Evolutionary conservation across 2,797 vertebrate species (phyloP), one percentile per base, ranked within the genome.

Genomic region (Enteromius thamalakanensis): DNA sequence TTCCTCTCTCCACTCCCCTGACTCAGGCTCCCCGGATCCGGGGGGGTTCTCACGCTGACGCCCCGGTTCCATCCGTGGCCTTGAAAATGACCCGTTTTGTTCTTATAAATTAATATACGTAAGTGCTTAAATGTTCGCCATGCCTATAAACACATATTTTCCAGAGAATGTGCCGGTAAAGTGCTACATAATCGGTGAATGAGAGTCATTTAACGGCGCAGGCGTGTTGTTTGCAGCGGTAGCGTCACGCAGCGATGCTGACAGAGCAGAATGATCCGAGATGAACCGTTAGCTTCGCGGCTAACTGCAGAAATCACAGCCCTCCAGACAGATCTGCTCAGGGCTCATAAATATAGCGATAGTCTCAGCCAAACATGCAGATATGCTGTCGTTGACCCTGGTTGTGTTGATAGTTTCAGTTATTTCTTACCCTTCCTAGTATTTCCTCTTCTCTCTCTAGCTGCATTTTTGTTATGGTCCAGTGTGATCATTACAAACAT

Each of bases 31-130:
- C 86, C 95, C 94, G 34, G 94, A 95, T 19, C 95, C 95, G 81
- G 95, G 93, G 75, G 95, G 94, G 87, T 94, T 95, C 90, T 95
- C 93, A 62, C 94, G 92, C 93, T 92, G 90, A 87, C 89, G 91
- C 34, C 91, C 93, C 53, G 93, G 92, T 90, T 96, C 95, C 95
- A 95, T 95, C 34, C 51, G 81, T 75, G 92, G 92, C 94, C 93
- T 89, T 69, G 8, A 76, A 3, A 75, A 62, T 17, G 65, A 77
- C 55, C 76, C 55, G 51, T 29, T 64, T 42, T 67, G 51, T 34
- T 71, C 21, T 70, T 60, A 6, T 19, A 70, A 34, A 26, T 37
- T 1, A 19, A 3, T 78, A 70, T 69, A 49, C 51, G 14, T 14
- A 2, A 19, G 53, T 3, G 40, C 37, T 70, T 70, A 77, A 70